Percentiles rank a stretch among this genome's conserved stretches.
Evolutionary conservation across 1,140 invertebrate genomes (phyloP).

Genomic region (Andricus grossulariae): DNA sequence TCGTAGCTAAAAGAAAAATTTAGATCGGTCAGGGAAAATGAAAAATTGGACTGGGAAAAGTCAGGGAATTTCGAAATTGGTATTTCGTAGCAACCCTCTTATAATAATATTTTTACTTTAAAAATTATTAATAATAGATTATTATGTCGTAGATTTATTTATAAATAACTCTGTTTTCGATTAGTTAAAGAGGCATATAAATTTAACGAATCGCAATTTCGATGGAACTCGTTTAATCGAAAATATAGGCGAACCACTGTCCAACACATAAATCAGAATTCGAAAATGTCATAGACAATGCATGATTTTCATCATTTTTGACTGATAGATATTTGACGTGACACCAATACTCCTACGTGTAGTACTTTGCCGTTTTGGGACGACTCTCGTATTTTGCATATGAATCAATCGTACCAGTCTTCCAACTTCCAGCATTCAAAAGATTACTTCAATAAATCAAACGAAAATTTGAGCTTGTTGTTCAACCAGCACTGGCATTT

Average conservation of each 20-base stretch:
- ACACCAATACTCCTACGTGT: not conserved
- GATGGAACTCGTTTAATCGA: not conserved
- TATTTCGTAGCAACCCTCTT: too few relatives aligned
- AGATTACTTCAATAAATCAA: too few relatives aligned
- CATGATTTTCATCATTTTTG: conserved; percentile 23
- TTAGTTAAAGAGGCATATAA: conserved; percentile 5
- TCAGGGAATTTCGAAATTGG: too few relatives aligned
- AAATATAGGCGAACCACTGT: conserved; percentile 11
- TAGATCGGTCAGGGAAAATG: too few relatives aligned
- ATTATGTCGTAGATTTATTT: not conserved
- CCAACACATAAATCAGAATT: conserved; percentile 4
- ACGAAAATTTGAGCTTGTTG: too few relatives aligned
- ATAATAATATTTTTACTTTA: not conserved
- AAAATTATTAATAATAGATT: not conserved
- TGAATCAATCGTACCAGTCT: too few relatives aligned
- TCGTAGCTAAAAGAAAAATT: too few relatives aligned
- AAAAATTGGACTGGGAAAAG: too few relatives aligned
- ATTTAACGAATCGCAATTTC: conserved; percentile 11
- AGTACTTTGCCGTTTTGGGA: not conserved
- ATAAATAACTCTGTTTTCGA: not conserved
- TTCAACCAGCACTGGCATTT: too few relatives aligned
- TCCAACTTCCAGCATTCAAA: too few relatives aligned
- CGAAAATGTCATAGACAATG: not conserved
- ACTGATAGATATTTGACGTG: conserved; percentile 6
- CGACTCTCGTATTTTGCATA: too few relatives aligned